Base-by-base conservation (phyloP, 2,888 invertebrate species). In the Micoletzkya japonica region DNA sequence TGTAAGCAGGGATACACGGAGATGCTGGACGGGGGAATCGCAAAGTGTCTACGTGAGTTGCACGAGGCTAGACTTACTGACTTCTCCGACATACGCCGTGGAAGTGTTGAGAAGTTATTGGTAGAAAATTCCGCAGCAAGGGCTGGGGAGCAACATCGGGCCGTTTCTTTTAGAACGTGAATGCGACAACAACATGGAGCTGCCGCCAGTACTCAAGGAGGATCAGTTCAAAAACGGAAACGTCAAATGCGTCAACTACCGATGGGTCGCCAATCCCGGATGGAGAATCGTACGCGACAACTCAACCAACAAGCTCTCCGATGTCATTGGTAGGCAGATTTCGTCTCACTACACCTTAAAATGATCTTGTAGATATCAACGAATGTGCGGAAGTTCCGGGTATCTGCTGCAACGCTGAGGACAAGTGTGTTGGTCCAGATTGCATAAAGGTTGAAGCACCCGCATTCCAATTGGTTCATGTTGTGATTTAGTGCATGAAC, bases 241-340 rank as follows among this genome's bases (percentile, higher is more conserved):
- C 14, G 2, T 50, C 36, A 34, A 26, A 2, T 57, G 57, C 44
- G 17, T 10, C n/a, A 67, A 56, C 1, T 30, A 67, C 28, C 28
- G 57, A 56, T 67, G 3, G 4, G 44, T 28, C 1, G 3, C 67
- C 2, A 20, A 1, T 14, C 14, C 28, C 2, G 67, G 67, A 56
- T 67, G 39, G 39, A 30, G 32, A 57, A 24, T 67, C 2, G 44
- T 30, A 10, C 37, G 67, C 28, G 67, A 67, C 32, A 67, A 67
- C 32, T 37, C 39, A 14, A 67, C 67, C 36, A 49, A 49, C 37
- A 30, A 20, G 7, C 26, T 67, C 20, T 28, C n/a, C 24, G 67
- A 67, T n/a, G 14, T 67, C 17, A n/a, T 57, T 24, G 67, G 67
- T 67, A 30, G 49, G 61, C 17, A 54, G 17, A 54, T 14, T 54